A percentile compares a stretch with the other conserved stretches of the same genome.
phyloP scores from a whole-genome alignment of 2,888 invertebrate species.

The Lasioglossum vierecki region DNA sequence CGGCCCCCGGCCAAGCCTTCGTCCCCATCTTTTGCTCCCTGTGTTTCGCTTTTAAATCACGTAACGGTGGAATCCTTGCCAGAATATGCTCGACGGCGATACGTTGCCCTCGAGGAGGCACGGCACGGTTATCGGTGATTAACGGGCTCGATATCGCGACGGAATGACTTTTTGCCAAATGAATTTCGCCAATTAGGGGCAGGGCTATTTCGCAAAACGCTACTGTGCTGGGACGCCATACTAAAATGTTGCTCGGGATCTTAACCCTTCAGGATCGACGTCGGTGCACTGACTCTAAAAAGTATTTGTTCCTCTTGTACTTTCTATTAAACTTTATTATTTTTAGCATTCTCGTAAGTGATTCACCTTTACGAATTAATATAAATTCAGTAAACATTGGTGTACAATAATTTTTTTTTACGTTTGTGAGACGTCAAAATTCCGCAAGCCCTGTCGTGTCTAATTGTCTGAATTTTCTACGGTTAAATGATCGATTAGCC shows the following conservation, averaged over 20 bases:
- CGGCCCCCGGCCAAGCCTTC: conserved; percentile 47
- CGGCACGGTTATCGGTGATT: conserved; percentile 38
- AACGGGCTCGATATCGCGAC: conserved; percentile 33
- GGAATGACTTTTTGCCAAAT: conserved; percentile 27
- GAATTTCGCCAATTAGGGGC: conserved; percentile 27
- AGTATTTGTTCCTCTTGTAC: too few species aligned
- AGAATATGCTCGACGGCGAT: conserved; percentile 37
- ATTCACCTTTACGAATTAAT: too few species aligned
- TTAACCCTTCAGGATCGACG: too few species aligned
- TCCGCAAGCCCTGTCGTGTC: background rate
- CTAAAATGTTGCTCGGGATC: background rate
- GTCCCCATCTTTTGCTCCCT: conserved; percentile 9
- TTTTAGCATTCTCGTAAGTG: too few species aligned
- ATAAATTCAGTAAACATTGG: too few species aligned
- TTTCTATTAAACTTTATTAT: too few species aligned
- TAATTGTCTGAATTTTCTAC: conserved; percentile 10
- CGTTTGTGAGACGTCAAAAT: too few species aligned
- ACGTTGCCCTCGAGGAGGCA: background rate
- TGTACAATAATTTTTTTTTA: too few species aligned
- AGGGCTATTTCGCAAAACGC: background rate
- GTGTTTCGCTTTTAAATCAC: conserved; percentile 57
- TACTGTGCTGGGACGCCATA: background rate
- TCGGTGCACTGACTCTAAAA: too few species aligned
- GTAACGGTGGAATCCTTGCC: conserved; percentile 48
- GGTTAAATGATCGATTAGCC: conserved; percentile 14